phyloP scores from a whole-genome alignment of 2,888 invertebrate species.

The Rhamnusium bicolor region DNA sequence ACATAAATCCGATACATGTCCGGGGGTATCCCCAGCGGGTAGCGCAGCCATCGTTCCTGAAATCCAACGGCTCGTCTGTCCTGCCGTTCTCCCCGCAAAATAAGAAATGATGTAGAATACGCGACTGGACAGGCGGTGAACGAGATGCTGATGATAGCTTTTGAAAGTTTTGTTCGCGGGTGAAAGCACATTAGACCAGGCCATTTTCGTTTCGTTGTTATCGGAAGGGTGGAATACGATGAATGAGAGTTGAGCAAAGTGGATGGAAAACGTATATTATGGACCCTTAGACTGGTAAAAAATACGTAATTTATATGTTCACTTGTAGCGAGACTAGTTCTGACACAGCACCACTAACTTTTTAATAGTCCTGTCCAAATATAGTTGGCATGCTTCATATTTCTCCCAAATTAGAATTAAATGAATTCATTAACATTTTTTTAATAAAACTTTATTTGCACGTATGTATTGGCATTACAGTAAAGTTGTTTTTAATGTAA shows the following conservation, averaged over 20 bases:
- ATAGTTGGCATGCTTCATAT: no score
- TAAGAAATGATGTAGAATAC: constrained; percentile 57
- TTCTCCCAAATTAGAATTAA: no score
- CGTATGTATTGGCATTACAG: no score
- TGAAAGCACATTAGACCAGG: constrained; percentile 55
- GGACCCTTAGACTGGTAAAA: constrained; percentile 4
- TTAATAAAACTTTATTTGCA: no score
- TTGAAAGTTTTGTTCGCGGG: constrained; percentile 59
- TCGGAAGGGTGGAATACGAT: constrained; percentile 54
- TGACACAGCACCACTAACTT: not conserved
- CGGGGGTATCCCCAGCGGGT: constrained; percentile 54
- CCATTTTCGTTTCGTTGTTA: constrained; percentile 55
- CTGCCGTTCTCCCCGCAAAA: constrained; percentile 36
- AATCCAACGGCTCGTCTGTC: constrained; percentile 7
- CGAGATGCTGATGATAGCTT: constrained; percentile 56
- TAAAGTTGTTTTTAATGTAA: no score
- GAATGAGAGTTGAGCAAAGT: constrained; percentile 48
- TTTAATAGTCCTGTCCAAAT: not conserved
- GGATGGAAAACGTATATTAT: constrained; percentile 53
- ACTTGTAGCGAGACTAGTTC: not conserved
- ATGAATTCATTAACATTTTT: no score
- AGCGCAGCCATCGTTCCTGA: constrained; percentile 9
- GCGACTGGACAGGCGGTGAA: constrained; percentile 53
- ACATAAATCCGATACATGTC: constrained; percentile 68
- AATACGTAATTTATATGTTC: not conserved